Base-by-base conservation (phyloP, 1,140 invertebrate species). In the Nymphalis io region DNA sequence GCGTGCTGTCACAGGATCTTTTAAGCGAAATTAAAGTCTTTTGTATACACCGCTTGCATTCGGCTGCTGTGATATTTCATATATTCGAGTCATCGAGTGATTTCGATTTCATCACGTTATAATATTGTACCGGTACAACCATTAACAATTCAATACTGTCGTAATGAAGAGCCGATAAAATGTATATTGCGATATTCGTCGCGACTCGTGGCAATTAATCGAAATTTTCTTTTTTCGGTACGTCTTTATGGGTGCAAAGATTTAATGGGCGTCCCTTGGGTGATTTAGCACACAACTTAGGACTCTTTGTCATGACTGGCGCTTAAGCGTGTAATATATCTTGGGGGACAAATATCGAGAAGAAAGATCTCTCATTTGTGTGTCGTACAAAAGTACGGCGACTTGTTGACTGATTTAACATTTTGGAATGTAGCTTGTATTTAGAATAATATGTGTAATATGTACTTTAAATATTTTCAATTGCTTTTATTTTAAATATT, bases 121-220 rank as follows among this genome's bases (percentile, higher is more conserved):
- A 87, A 88, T 73, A 74, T 80, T 74, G 78, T 76, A 76, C 65
- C 76, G 70, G 61, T 81, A 80, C 78, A 81, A 73, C 82, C 85
- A 90, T 90, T 89, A 88, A 90, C 85, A 83, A 82, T 88, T 89
- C 88, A 90, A 88, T 90, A 71, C 79, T 72, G 67, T 80, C 86
- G 83, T 87, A 89, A 90, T 90, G 86, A 87, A 86, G 84, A 89
- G 75, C 77, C 72, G 85, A 89, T 88, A 89, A 90, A 86, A 88
- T 88, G 83, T 88, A 88, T 87, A 90, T 84, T 81, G 85, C 81
- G 79, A 67, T 77, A 80, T 87, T 83, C 82, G 79, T 88, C 85
- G 84, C 76, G 79, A 80, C 68, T 76, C 74, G 70, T 60, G 69
- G 82, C 82, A 87, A 89, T 89, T 88, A 89, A 89, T 90, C 80